phyloP scores from a whole-genome alignment of 1,140 invertebrate genomes.

The Atta colombica region DNA sequence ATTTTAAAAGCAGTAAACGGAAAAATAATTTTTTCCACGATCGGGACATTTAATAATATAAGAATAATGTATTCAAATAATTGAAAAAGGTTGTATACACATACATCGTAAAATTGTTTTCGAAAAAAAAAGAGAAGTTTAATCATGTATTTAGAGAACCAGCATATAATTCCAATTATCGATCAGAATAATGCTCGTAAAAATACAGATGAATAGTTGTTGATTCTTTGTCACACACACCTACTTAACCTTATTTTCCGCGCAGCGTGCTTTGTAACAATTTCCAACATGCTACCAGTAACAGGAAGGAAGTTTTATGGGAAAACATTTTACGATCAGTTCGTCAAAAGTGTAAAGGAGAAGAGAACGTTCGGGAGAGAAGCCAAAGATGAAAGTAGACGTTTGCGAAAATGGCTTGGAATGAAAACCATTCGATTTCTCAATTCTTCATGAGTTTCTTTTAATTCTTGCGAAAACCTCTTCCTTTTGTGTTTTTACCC shows the following conservation, averaged over 20 bases:
- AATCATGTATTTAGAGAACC: slow-evolving; percentile 19
- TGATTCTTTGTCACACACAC: slow-evolving; percentile 19
- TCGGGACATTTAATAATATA: background rate
- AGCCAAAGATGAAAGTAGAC: slow-evolving; percentile 55
- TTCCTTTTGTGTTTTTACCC: slow-evolving; percentile 9
- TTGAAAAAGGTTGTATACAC: background rate
- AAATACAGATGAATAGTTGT: slow-evolving; percentile 41
- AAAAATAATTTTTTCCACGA: background rate
- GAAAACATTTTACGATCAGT: slow-evolving; percentile 60
- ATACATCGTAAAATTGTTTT: background rate
- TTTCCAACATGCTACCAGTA: slow-evolving; percentile 57
- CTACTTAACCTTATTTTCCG: slow-evolving; percentile 42
- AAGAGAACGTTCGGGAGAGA: slow-evolving; percentile 11
- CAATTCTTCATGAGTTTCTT: slow-evolving; percentile 47
- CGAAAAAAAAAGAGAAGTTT: background rate
- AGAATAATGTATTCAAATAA: slow-evolving; percentile 14
- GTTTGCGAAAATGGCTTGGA: slow-evolving; percentile 46
- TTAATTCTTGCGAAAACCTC: slow-evolving; percentile 43
- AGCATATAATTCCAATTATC: slow-evolving; percentile 7
- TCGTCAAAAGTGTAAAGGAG: slow-evolving; percentile 36
- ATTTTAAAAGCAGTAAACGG: background rate
- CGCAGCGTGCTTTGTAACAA: slow-evolving; percentile 21
- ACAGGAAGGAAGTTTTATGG: slow-evolving; percentile 63
- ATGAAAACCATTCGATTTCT: slow-evolving; percentile 57
- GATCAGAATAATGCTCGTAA: slow-evolving; percentile 58